Base-by-base conservation (phyloP, 2,888 invertebrate species). In the Girardia tigrina region DNA sequence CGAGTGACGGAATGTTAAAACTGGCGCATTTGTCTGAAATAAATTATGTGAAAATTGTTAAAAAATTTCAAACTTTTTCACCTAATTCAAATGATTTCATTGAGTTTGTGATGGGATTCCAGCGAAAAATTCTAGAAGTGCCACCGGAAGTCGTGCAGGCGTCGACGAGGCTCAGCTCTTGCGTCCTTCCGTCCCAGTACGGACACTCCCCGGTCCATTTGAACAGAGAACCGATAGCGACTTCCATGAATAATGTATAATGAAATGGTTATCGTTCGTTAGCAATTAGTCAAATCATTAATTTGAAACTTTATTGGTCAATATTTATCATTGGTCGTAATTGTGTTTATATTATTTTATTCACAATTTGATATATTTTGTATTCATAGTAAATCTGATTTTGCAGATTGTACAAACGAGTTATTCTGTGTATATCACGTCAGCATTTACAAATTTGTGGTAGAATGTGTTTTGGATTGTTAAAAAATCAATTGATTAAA, bases 141-240 rank as follows among this genome's bases (percentile, higher is more conserved):
- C 56, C 56, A 8, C 2, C 4, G 4, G 8, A 12, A n/a, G n/a
- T n/a, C n/a, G 56, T 56, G 23, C 56, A 71, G 23, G 71, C 28
- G 28, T 71, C 71, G 20, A 71, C 71, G 2, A 71, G n/a, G 28
- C 28, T 71, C 14, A 71, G 71, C 28, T 27, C 28, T 12, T 28
- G 28, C 2, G 4, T 71, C 2, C 28, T 14, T 6, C 1, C 27
- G n/a, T 71, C 71, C 71, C 71, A 71, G 28, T 71, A 71, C 28
- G 71, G 71, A 71, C 71, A 71, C 20, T 71, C 71, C 4, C 71
- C 71, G 28, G 71, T 71, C 71, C 28, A 27, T 71, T 71, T n/a
- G 26, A 71, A 71, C 28, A 71, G 28, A 8, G 4, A 12, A 6
- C 6, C 4, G 4, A 56, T 4, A 20, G n/a, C 56, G 4, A 56